phyloP scores from a whole-genome alignment of 2,797 vertebrate species.

The Pseudochirops cupreus region DNA sequence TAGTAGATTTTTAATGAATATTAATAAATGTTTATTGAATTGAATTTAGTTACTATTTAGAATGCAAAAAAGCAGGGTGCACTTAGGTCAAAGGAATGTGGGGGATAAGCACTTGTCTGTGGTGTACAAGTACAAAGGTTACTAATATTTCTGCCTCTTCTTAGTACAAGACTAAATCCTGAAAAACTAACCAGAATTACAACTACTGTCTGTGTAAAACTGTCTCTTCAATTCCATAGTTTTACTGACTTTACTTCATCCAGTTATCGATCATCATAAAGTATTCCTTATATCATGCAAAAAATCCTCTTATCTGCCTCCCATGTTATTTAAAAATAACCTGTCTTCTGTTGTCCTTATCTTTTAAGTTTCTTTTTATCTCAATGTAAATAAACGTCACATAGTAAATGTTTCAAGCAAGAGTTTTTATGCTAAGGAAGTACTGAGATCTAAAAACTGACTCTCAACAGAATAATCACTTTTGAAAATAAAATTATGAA shows the following conservation, averaged over 20 bases:
- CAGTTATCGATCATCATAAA: background rate
- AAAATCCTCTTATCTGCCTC: slow-evolving; percentile 23
- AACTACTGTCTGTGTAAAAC: slow-evolving; percentile 16
- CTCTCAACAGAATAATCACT: slow-evolving; percentile 24
- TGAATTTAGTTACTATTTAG: background rate
- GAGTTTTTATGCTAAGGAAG: slow-evolving; percentile 17
- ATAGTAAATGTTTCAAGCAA: slow-evolving; percentile 21
- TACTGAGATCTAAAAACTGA: slow-evolving; percentile 42
- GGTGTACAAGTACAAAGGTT: background rate
- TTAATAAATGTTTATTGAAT: background rate
- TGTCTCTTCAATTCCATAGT: background rate
- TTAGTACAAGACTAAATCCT: background rate
- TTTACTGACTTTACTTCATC: slow-evolving; percentile 25
- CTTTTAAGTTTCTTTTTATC: slow-evolving; percentile 43
- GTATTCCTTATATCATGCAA: background rate
- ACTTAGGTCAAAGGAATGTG: background rate
- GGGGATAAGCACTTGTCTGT: background rate
- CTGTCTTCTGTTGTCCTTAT: background rate
- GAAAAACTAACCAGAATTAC: background rate
- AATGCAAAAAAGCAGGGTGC: fast-evolving
- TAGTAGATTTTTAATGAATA: background rate
- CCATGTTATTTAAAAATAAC: slow-evolving; percentile 45
- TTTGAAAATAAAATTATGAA: slow-evolving; percentile 21
- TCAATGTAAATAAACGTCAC: slow-evolving; percentile 36
- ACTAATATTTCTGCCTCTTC: background rate